A percentile compares a stretch with the other conserved stretches of the same genome.
These are phyloP conservation scores for Tragopan temminckii DNA, from an alignment of 2,797 vertebrate genomes.

Conservation along the genomic window DNA sequence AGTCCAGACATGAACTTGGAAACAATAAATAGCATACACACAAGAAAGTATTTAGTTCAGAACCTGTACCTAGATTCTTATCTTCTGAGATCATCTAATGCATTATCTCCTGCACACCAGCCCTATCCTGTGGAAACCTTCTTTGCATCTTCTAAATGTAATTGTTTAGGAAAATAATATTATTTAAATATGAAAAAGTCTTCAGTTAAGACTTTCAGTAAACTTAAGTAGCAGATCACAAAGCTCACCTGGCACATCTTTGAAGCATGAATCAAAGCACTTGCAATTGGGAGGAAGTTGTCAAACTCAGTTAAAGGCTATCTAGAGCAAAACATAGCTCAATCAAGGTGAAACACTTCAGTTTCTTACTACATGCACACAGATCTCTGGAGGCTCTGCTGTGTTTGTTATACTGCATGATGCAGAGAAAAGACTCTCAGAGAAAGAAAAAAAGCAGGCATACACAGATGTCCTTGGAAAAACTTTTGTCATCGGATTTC, in stretches of 20 bases:
- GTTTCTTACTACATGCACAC: neutral
- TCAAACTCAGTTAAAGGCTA: constrained; percentile 43
- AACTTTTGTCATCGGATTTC: constrained; percentile 28
- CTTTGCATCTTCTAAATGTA: neutral
- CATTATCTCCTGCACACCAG: neutral
- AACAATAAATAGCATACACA: neutral
- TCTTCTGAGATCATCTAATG: neutral
- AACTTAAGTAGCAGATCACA: constrained; percentile 19
- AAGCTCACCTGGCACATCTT: constrained; percentile 22
- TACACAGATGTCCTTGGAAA: constrained; percentile 44
- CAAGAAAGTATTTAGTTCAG: neutral
- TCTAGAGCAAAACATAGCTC: constrained; percentile 35
- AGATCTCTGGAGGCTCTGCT: neutral
- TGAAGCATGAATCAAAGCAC: constrained; percentile 28
- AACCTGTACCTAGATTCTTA: neutral
- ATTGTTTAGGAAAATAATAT: neutral
- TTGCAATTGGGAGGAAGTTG: constrained; percentile 7
- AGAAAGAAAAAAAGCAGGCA: neutral
- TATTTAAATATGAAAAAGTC: neutral
- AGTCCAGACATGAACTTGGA: neutral
- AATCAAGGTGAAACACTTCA: constrained; percentile 20
- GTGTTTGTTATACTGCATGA: neutral
- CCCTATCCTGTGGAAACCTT: neutral
- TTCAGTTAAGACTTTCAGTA: neutral
- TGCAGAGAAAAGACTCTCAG: neutral